Evolutionary conservation across 2,113 vertebrate species (phyloP).

Genomic region (Alexandromys fortis): DNA sequence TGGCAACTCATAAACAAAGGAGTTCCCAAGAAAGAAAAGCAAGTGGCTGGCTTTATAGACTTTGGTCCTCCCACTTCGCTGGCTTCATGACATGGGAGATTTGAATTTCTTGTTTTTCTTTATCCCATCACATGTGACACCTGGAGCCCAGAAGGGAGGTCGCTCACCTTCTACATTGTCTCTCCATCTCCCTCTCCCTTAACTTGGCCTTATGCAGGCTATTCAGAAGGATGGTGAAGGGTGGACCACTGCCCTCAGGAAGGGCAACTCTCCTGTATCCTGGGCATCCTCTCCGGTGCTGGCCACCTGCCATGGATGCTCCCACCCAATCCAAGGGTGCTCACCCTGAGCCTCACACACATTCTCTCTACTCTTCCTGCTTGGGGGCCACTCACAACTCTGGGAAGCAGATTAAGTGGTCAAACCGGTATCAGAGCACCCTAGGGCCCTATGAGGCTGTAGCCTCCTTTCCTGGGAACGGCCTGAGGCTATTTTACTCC

Average conservation of each 20-base stretch:
- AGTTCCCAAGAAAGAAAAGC: constrained; percentile 51
- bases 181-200: neutral
- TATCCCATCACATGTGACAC: neutral
- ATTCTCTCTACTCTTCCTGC: constrained; percentile 39
- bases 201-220: neutral
- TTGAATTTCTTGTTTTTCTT: neutral
- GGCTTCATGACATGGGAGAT: neutral
- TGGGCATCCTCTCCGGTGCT: neutral
- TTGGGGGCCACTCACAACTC: constrained; percentile 36
- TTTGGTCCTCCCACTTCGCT: neutral
- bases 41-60: constrained; percentile 12
- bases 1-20: constrained; percentile 45
- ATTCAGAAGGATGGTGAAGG: neutral
- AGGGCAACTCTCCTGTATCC: neutral
- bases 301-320: neutral
- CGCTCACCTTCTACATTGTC: neutral
- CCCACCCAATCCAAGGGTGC: neutral
- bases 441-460: constrained; percentile 49
- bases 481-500: constrained; percentile 42
- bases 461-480: constrained; percentile 74
- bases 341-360: neutral
- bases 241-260: neutral
- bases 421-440: constrained; percentile 61
- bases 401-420: constrained; percentile 65
- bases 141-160: neutral